Percentiles rank a stretch among this genome's conserved stretches.
These are phyloP conservation scores for Drosophila kokeensis DNA, from an alignment of 2,888 invertebrate genomes.

Conservation along the genomic window DNA sequence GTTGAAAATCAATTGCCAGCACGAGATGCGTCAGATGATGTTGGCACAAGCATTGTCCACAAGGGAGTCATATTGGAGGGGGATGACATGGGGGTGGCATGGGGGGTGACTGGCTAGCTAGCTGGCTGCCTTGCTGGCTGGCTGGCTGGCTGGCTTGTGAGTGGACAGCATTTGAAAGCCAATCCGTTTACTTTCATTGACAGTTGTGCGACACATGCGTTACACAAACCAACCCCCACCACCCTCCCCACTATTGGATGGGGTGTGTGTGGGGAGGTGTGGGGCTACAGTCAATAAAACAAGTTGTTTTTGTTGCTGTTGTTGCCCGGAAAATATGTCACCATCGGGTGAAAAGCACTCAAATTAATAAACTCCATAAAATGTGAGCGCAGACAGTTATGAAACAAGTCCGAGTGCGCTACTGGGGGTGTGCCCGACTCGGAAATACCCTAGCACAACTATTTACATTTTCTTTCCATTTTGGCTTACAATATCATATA, in stretches of 20 bases:
- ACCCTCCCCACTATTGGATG: not conserved
- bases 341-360: constrained; percentile 76
- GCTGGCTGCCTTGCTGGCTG: not conserved
- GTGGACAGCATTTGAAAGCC: constrained; percentile 68
- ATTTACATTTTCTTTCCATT: not conserved
- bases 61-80: not conserved
- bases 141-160: constrained; percentile 9
- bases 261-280: not conserved
- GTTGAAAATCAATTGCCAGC: constrained; percentile 72
- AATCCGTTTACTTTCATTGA: constrained; percentile 80
- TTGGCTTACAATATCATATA: not conserved
- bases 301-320: constrained; percentile 47
- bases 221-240: constrained; percentile 3
- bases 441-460: constrained; percentile 8
- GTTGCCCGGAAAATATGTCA: constrained; percentile 62
- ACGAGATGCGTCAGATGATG: constrained; percentile 44
- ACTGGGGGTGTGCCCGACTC: not conserved
- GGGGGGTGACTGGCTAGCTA: not conserved
- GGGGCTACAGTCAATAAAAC: constrained; percentile 71
- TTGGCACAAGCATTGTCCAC: constrained; percentile 15
- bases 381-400: constrained; percentile 80
- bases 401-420: constrained; percentile 47
- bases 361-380: constrained; percentile 84
- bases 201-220: constrained; percentile 79
- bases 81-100: not conserved